Conservation (phyloP, 2,113 vertebrate genomes). For the Meles meles region DNA sequence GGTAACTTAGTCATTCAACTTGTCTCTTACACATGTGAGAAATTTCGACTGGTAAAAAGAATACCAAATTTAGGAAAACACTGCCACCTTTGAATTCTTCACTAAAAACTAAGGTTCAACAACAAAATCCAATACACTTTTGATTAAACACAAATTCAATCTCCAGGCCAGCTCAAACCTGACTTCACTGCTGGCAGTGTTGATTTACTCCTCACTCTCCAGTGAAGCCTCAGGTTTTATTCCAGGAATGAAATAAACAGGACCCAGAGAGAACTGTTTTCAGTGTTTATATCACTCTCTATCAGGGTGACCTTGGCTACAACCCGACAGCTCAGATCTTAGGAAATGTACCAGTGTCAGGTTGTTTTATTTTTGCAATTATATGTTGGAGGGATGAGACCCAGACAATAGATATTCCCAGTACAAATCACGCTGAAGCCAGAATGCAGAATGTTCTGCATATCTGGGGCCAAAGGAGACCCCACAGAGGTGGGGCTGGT, state of each 20-base stretch:
- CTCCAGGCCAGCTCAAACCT: neutral
- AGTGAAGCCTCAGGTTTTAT: neutral
- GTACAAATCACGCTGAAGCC: neutral
- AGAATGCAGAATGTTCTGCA: neutral
- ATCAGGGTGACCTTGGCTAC: slow-evolving; percentile 2
- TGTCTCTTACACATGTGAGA: neutral
- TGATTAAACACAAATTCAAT: neutral
- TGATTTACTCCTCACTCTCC: neutral
- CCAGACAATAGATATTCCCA: neutral
- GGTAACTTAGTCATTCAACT: neutral
- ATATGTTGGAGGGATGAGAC: neutral
- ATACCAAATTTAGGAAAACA: neutral
- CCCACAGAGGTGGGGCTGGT: neutral
- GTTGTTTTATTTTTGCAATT: slow-evolving; percentile 54
- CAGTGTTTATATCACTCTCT: neutral
- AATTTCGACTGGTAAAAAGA: neutral
- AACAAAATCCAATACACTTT: neutral
- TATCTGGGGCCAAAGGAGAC: neutral
- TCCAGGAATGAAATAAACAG: neutral
- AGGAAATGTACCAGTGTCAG: neutral
- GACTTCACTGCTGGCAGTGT: neutral
- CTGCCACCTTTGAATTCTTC: neutral
- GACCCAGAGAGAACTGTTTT: neutral
- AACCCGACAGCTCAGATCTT: neutral
- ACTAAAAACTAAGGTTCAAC: slow-evolving; percentile 26